Base-by-base conservation (phyloP, 2,888 invertebrate genomes). In the Coelinius sp. region DNA sequence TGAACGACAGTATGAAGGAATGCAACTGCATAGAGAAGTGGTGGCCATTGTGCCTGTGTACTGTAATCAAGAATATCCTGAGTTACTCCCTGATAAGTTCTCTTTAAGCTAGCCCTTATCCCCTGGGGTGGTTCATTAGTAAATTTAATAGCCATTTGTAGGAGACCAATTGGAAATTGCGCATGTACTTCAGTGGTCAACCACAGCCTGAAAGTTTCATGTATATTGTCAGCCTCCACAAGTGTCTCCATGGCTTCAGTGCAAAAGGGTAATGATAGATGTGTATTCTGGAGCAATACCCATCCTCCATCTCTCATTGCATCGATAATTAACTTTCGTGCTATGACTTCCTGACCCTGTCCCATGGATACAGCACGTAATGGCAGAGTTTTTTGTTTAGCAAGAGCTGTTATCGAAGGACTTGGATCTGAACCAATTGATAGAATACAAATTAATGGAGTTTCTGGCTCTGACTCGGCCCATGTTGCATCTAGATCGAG, bases 41-140 rank as follows among this genome's bases (percentile, higher is more conserved):
- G 96, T 3, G 97, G 97, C 98, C 98, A 98, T 86, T 97, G 97
- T 0, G 93, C 89, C 81, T 97, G 93, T 0, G 95, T 93, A 10
- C 97, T 96, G 85, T 97, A 97, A 86, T 98, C 98, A 80, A 98
- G 89, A 71, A 94, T 94, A 85, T 98, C 97, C 89, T 96, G 97
- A 0, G 94, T 95, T 10, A 97, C 92, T 62, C 91, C 90, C 88
- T 97, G 96, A 84, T 98, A 98, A 0, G 98, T 98, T 85, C 98
- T 91, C 86, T 96, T 97, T 89, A 98, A 91, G 85, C 97, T 97
- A 10, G 97, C 97, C 80, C 95, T 90, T 78, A 98, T 96, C 7
- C 97, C 98, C 90, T 97, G 97, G 0, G 98, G 98, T 12, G 98
- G 98, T 89, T 98, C 98, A 86, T 98, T 98, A 0, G 98, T 98